Base-by-base conservation (phyloP, 1,140 invertebrate species). In the Aphidius gifuensis region DNA sequence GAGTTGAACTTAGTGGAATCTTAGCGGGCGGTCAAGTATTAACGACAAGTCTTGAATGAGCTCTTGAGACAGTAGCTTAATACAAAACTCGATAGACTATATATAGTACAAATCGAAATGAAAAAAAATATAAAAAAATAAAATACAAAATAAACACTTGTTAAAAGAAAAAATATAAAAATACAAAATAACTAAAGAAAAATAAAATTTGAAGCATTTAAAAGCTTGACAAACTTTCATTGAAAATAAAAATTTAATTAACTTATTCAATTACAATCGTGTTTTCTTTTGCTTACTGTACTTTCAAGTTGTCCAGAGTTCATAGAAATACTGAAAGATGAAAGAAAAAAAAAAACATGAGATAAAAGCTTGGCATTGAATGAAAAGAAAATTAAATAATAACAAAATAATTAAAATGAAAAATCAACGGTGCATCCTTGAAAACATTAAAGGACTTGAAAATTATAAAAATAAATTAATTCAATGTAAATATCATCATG, bases 161-260 rank as follows among this genome's bases (percentile, higher is more conserved):
- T 38, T 11, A 48, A 54, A 9, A 45, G 16, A 16, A 16, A 16
- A 16, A 21, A 56, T 16, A 47, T 42, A 53, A 40, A 60, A 50
- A 23, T 46, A 58, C 7, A 38, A 63, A 48, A 62, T 49, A 57
- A 60, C 65, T 39, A 47, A 51, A 56, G 21, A 49, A 62, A 61
- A 50, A 6, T 32, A 58, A 62, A 61, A 40, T 58, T 51, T 56
- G 50, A 44, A 61, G 47, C 67, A 60, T 69, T 68, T 71, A 64
- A 71, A 70, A 68, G 61, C 66, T 66, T 61, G 68, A 71, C 64
- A 70, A 66, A 64, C 66, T 71, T 71, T 67, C 67, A 67, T 74
- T 74, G n/a, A 55, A 55, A 44, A 68, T 67, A 69, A 62, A 74
- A 72, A 72, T 67, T 61, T 74, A 77, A 77, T 77, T 72, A 74